phyloP scores from a whole-genome alignment of 2,797 vertebrate genomes.

The Enteromius paludinosus region DNA sequence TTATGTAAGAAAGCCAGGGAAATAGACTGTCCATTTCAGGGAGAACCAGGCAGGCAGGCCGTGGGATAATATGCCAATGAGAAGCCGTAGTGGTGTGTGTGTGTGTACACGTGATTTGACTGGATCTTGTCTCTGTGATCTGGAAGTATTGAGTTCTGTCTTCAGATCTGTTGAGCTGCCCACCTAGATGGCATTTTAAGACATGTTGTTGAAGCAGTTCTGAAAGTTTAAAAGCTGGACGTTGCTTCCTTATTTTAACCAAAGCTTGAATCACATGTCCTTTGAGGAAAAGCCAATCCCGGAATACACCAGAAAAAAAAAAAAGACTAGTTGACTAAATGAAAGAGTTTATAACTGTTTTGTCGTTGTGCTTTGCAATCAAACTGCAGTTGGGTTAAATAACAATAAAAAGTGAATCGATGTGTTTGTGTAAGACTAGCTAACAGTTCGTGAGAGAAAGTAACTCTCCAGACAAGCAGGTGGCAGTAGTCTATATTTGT shows the following conservation, averaged over 20 bases:
- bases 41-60: slow-evolving; percentile 15
- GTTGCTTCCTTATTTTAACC: neutral
- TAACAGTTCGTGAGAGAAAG: neutral
- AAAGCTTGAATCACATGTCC: neutral
- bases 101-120: neutral
- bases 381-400: too few relatives aligned
- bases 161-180: neutral
- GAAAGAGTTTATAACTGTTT: too few relatives aligned
- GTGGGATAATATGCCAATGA: neutral
- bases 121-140: neutral
- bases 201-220: neutral
- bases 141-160: neutral
- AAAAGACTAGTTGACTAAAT: neutral
- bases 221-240: neutral
- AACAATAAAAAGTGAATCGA: neutral
- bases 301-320: neutral
- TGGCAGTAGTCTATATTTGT: neutral
- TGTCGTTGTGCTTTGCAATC: too few relatives aligned
- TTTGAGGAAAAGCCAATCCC: neutral
- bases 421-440: neutral
- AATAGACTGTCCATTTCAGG: slow-evolving; percentile 23
- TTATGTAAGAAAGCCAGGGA: slow-evolving; percentile 53
- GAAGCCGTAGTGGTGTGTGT: neutral
- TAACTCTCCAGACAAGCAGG: neutral
- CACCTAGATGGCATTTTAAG: neutral